Conservation (phyloP, 2,797 vertebrate genomes). For the Phrynocephalus guinanensis region DNA sequence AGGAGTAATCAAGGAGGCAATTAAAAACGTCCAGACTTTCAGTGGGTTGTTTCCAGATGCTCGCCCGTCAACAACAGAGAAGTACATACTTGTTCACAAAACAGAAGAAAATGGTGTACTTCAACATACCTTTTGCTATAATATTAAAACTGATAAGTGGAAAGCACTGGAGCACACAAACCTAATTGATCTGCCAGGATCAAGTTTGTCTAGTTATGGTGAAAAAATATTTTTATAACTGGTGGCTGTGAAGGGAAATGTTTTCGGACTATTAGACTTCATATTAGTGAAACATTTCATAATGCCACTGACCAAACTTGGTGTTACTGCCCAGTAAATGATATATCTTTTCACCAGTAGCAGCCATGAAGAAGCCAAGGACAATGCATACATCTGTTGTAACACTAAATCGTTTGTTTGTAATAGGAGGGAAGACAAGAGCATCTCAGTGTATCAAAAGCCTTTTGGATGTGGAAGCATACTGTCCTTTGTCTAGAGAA, state of each 20-base stretch:
- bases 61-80: conserved; percentile 90
- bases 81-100: conserved; percentile 97
- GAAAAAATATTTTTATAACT: conserved; percentile 95
- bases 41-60: conserved; percentile 89
- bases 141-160: conserved; percentile 89
- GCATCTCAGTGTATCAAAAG: conserved; percentile 83
- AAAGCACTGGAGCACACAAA: conserved; percentile 81
- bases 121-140: conserved; percentile 92
- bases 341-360: conserved; percentile 82
- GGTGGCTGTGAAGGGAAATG: conserved; percentile 93
- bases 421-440: conserved; percentile 91
- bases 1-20: conserved; percentile 79
- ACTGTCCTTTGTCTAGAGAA: conserved; percentile 85
- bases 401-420: conserved; percentile 87
- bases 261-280: conserved; percentile 87
- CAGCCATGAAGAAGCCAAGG: conserved; percentile 89
- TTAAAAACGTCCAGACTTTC: conserved; percentile 79
- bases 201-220: conserved; percentile 88
- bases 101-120: conserved; percentile 88
- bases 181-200: conserved; percentile 89
- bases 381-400: conserved; percentile 93
- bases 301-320: conserved; percentile 92
- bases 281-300: conserved; percentile 89
- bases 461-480: conserved; percentile 93
- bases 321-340: conserved; percentile 91